Base-by-base conservation (phyloP, 2,113 vertebrate species). In the Empidonax traillii region DNA sequence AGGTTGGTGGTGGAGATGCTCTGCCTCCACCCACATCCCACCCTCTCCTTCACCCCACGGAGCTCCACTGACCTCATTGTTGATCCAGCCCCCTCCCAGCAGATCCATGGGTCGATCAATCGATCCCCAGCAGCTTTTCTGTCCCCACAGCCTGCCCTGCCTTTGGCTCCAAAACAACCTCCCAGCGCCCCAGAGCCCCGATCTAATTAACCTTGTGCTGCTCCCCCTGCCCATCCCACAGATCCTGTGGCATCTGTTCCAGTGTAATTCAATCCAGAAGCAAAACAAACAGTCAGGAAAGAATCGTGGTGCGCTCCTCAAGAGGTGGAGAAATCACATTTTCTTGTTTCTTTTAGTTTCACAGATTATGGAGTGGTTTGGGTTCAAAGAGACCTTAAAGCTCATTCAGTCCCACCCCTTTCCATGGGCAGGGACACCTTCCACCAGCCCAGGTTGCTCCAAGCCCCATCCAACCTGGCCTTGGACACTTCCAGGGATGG, bases 41-140 rank as follows among this genome's bases (percentile, higher is more conserved):
- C 0, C 6, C 24, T 44, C 39, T 24, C 47, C 27, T 20, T 35
- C 20, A 35, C n/a, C 39, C 35, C 19, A 0, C 1, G 1, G 17
- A 27, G 62, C 41, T 58, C 14, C 0, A 0, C 5, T 37, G 81
- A n/a, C 76, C 58, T 58, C 17, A 1, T 2, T 44, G 56, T 61
- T 68, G 55, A 31, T n/a, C 31, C 43, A 33, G 35, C 51, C 41
- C 1, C 2, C 1, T 44, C 37, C 63, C 1, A 0, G 3, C 25
- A 0, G 6, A 62, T 55, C 13, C 3, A 68, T 56, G 4, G 7
- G 61, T 68, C 7, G 1, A 25, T 69, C 2, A 2, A 27, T 74
- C 0, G 2, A 43, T 77, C 74, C 61, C 27, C 37, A 30, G 37
- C 37, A 41, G 61, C 61, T 41, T 30, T 63, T 31, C 22, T 58